These are phyloP conservation scores for Leucania comma DNA, from an alignment of 2,888 invertebrate genomes.

Conservation along the genomic window DNA sequence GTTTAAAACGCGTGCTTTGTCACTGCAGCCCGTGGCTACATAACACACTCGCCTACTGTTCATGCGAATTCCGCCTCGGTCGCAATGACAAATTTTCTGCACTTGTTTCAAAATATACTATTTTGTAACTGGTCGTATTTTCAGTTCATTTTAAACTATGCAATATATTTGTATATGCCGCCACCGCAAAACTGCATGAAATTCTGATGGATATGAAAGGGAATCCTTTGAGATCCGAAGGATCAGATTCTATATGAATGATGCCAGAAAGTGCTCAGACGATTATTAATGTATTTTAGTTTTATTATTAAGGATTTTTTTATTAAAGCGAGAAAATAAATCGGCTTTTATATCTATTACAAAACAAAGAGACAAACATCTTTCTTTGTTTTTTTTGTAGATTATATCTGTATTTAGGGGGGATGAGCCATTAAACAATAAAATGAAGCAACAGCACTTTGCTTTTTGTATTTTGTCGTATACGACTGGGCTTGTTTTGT, in stretches of 20 bases:
- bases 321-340: constrained; percentile 47
- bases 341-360: neutral
- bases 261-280: constrained; percentile 1
- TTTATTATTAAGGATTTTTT: constrained; percentile 20
- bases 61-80: no score
- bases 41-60: no score
- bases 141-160: neutral
- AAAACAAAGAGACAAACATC: no score
- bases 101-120: no score
- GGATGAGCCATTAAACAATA: no score
- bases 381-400: no score
- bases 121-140: neutral
- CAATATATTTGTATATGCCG: neutral
- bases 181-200: neutral
- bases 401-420: neutral
- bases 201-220: neutral
- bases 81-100: no score
- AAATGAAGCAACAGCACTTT: no score
- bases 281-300: constrained; percentile 4
- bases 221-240: neutral
- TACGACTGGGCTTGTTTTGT: no score
- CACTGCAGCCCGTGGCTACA: no score
- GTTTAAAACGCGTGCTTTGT: no score
- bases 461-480: no score
- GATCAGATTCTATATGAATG: neutral